These are phyloP conservation scores for Drosophila subobscura DNA, from an alignment of 1,140 invertebrate genomes.

Conservation along the genomic window DNA sequence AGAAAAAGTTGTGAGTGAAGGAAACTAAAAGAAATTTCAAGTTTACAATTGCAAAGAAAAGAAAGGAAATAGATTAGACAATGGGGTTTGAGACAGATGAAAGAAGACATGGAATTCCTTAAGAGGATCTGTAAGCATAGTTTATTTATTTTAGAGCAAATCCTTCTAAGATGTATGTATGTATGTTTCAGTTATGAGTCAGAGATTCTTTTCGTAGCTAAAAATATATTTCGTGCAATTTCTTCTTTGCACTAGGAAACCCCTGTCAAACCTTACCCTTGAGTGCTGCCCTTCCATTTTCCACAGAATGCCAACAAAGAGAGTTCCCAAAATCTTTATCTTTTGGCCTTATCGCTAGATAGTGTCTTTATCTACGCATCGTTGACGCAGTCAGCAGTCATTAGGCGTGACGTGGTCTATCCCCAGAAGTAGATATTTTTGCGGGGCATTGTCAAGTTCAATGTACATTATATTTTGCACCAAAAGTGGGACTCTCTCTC, in stretches of 20 bases:
- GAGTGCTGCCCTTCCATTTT: no score
- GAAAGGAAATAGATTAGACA: neutral
- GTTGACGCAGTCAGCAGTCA: constrained; percentile 6
- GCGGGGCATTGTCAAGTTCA: constrained; percentile 42
- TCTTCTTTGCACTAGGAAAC: no score
- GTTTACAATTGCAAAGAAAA: neutral
- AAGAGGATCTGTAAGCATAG: no score
- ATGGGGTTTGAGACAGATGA: no score
- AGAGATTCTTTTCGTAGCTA: no score
- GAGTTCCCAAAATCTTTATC: neutral
- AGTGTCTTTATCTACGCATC: neutral
- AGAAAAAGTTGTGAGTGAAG: constrained; percentile 5
- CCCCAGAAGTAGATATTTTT: constrained; percentile 7
- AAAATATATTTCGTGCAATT: no score
- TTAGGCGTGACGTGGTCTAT: constrained; percentile 21
- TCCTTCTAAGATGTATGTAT: no score
- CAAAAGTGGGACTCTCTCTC: neutral
- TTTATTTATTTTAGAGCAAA: no score
- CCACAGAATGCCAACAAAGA: neutral
- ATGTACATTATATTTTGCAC: constrained; percentile 2
- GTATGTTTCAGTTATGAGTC: no score
- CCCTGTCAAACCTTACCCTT: no score
- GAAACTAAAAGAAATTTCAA: constrained; percentile 9
- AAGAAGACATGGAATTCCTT: no score
- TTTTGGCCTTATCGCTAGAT: neutral